Evolutionary conservation across 2,888 invertebrate genomes (phyloP).

Genomic region (Leptura quadrifasciata): DNA sequence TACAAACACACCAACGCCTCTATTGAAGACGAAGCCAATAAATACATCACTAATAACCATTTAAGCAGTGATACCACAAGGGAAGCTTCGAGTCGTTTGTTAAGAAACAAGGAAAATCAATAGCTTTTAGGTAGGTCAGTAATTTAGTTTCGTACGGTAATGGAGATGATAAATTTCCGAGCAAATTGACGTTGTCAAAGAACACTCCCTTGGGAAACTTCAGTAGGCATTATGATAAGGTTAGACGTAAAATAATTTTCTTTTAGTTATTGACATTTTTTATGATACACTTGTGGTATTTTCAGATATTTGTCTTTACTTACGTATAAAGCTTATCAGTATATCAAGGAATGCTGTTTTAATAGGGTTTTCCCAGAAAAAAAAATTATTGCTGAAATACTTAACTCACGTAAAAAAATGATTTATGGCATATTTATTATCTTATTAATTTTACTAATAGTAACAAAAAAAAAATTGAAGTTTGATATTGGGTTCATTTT

Average conservation of each 20-base stretch:
- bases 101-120: conserved; percentile 4
- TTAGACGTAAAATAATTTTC: not conserved
- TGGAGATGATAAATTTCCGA: conserved; percentile 21
- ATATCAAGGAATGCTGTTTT: too few relatives aligned
- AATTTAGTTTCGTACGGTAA: conserved; percentile 24
- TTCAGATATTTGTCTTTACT: not conserved
- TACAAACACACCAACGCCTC: not conserved
- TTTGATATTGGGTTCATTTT: too few relatives aligned
- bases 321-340: not conserved
- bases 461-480: too few relatives aligned
- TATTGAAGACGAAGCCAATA: not conserved
- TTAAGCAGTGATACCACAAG: not conserved
- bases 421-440: too few relatives aligned
- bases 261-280: not conserved
- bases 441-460: too few relatives aligned
- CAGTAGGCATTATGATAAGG: not conserved
- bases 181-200: conserved; percentile 3
- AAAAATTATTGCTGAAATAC: too few relatives aligned
- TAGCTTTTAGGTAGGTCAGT: conserved; percentile 33
- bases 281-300: not conserved
- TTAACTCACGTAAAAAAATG: too few relatives aligned
- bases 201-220: conserved; percentile 1
- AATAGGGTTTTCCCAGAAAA: too few relatives aligned
- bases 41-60: not conserved
- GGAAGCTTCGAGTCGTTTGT: not conserved